Evolutionary conservation across 2,113 vertebrate species (phyloP), one percentile per base, ranked within the genome.

Genomic region (Pelmatolapia mariae): DNA sequence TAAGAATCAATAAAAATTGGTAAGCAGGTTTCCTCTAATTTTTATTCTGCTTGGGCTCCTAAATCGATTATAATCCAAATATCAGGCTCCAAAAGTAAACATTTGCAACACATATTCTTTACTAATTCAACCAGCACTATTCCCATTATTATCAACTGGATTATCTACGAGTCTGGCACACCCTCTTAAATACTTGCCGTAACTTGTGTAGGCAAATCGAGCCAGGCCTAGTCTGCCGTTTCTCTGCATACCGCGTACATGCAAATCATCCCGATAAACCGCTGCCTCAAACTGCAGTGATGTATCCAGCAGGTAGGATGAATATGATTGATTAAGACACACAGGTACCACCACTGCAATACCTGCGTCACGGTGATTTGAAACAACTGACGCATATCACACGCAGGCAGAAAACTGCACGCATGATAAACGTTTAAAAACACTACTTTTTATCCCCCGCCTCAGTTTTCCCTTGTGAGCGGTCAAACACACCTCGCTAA

Each of bases 311-410:
- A 19, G 22, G 11, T 22, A 5, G 18, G 4, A 26, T 71, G 36
- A 11, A 68, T 53, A 16, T 53, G 40, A 56, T 8, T 40, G 57
- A 79, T 80, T 54, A 56, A 66, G 16, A 59, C 59, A 31, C 43
- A 47, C 50, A 61, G 56, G 45, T 47, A 3, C 57, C 79, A 61
- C 22, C 59, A 80, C 90, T 54, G 86, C 90, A 83, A 87, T 87
- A 91, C 33, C 24, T 85, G 89, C 91, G 91, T 94, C 91, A 94
- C n/a, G 8, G 9, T 31, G 83, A 26, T 26, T 22, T 50, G 61
- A 83, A 68, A 84, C 84, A 76, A 86, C 29, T 86, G 89, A 90
- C 81, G 89, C 88, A 82, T 88, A 83, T 84, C 87, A 73, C 80
- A 85, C 54, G 87, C 81, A 82, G 81, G 83, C 33, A 76, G 24